Evolutionary conservation across 2,797 vertebrate species (phyloP).

Genomic region (Acipenser oxyrinchus): DNA sequence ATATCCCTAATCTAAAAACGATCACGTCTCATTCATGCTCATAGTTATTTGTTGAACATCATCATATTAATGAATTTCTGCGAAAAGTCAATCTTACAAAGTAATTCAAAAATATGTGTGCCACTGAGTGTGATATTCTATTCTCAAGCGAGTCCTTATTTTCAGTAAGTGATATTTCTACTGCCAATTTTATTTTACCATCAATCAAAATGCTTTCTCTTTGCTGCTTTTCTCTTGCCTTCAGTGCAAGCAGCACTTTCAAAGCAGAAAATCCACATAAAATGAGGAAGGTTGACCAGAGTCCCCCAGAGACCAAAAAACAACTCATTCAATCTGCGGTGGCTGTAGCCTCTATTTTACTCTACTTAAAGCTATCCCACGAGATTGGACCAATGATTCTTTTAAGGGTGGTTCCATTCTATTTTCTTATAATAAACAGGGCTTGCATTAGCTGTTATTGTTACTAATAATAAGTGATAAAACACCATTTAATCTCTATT

Average conservation of each 20-base stretch:
- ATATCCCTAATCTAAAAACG: no score
- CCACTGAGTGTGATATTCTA: neutral
- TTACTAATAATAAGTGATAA: neutral
- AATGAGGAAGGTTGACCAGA: constrained; percentile 20
- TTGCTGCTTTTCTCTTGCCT: constrained; percentile 16
- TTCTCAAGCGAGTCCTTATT: neutral
- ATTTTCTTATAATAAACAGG: neutral
- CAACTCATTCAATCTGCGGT: constrained; percentile 15
- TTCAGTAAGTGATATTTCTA: neutral
- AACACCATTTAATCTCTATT: neutral
- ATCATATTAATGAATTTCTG: no score
- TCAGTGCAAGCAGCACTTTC: constrained; percentile 26
- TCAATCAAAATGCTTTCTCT: constrained; percentile 15
- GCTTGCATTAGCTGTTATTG: neutral
- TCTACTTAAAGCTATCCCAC: constrained; percentile 10
- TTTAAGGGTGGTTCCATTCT: constrained; percentile 28
- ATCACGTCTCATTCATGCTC: no score
- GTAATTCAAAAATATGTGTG: neutral
- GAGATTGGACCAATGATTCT: constrained; percentile 4
- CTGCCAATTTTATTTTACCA: constrained; percentile 12
- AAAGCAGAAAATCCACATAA: constrained; percentile 21
- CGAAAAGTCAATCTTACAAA: neutral
- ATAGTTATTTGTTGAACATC: no score
- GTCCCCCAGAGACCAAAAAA: constrained; percentile 12
- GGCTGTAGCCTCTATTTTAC: constrained; percentile 20